Evolutionary conservation across 35 echinoderm and acorn worm genomes (phyloP).

Genomic region (Ptychodera flava): DNA sequence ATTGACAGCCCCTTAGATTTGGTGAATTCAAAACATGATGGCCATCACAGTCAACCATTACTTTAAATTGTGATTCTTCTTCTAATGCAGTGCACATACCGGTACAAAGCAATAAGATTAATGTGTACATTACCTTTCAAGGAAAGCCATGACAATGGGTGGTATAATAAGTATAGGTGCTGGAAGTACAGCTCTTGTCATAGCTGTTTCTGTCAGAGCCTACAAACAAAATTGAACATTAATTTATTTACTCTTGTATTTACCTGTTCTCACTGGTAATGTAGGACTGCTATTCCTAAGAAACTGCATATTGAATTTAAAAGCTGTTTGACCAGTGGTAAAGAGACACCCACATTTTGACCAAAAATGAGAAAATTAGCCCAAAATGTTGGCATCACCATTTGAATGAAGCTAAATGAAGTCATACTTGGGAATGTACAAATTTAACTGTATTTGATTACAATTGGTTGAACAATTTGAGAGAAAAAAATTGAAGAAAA

Average conservation of each 20-base stretch:
- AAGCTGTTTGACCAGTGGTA: not conserved
- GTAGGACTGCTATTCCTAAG: too few species aligned
- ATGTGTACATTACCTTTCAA: constrained; percentile 65
- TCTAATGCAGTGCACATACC: not conserved
- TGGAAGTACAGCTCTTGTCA: constrained; percentile 71
- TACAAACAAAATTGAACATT: too few species aligned
- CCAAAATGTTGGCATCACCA: not conserved
- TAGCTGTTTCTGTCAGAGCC: constrained; percentile 72
- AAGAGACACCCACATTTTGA: not conserved
- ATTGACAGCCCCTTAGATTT: too few species aligned
- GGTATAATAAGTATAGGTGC: constrained; percentile 84
- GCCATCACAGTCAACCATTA: too few species aligned
- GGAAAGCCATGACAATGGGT: constrained; percentile 64
- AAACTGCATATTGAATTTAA: too few species aligned
- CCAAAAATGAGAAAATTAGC: too few species aligned
- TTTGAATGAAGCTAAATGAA: not conserved
- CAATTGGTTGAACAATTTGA: too few species aligned
- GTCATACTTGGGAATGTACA: not conserved
- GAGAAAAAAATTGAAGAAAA: too few species aligned
- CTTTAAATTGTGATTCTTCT: not conserved
- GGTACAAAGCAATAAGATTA: not conserved
- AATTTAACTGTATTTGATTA: too few species aligned
- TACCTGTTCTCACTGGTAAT: too few species aligned
- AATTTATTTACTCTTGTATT: too few species aligned
- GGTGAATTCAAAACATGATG: too few species aligned